phyloP scores from a whole-genome alignment of 2,113 vertebrate species.

The Tachysurus vachellii region DNA sequence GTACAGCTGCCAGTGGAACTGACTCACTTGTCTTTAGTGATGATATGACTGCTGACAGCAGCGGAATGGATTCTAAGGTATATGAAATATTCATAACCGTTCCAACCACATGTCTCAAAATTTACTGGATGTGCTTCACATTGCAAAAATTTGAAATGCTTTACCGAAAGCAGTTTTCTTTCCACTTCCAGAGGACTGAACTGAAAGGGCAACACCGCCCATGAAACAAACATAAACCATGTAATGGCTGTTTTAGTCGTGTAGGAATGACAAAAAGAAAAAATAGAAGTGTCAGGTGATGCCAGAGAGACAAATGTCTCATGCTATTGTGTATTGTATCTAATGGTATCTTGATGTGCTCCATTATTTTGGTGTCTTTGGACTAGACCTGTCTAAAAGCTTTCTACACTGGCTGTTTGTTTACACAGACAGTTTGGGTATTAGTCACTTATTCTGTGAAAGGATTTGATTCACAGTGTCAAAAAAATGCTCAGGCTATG shows the following conservation, averaged over 20 bases:
- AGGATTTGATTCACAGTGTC: neutral
- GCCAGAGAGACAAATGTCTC: neutral
- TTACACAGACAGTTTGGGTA: neutral
- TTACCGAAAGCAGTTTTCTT: neutral
- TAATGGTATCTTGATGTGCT: slow-evolving; percentile 2
- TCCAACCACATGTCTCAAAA: neutral
- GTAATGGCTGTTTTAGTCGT: neutral
- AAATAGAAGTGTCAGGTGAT: neutral
- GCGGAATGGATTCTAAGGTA: neutral
- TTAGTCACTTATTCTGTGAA: neutral
- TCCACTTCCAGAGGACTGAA: neutral
- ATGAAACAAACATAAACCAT: neutral
- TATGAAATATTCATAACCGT: slow-evolving; percentile 6
- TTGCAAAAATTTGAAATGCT: slow-evolving; percentile 1
- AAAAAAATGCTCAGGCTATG: neutral
- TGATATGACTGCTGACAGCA: neutral
- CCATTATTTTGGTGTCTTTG: neutral
- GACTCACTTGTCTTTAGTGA: neutral
- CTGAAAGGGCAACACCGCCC: neutral
- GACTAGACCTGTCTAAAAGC: neutral
- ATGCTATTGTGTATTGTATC: neutral
- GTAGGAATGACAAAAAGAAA: neutral
- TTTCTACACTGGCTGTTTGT: neutral
- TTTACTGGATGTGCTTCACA: neutral
- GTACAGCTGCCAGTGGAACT: neutral